Base-by-base conservation (phyloP, 2,113 vertebrate species). In the Chamaea fasciata region DNA sequence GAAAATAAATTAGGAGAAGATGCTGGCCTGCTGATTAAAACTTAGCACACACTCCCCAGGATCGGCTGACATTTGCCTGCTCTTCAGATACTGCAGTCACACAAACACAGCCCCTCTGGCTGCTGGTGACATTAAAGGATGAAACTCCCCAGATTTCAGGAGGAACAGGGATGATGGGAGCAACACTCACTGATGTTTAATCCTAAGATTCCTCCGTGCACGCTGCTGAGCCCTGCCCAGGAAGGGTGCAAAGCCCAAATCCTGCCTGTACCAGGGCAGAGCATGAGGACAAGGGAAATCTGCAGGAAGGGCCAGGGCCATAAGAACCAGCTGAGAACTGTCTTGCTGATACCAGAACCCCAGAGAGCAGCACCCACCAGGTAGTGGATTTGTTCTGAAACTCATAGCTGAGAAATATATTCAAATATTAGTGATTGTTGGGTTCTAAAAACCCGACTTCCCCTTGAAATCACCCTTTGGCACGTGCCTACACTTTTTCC, bases 131-230 rank as follows among this genome's bases (percentile, higher is more conserved):
- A 89, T 91, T 92, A 81, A 90, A 86, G 56, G 81, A 46, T 39
- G 41, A 73, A 64, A 39, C 11, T 82, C 22, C 44, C 21, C 30
- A 28, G 49, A n/a, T 91, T 89, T 92, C 46, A 79, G 62, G 50
- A 79, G 57, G 30, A 89, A 16, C 19, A 49, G 87, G 21, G 68
- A 62, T 1, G 8, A 35, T 31, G 56, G 84, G 47, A 64, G 22
- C 0, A 0, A 33, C 0, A 2, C n/a, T 65, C 4, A 11, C 7
- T 0, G 0, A 14, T 30, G 28, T 15, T 49, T 12, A 49, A 31
- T 23, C 67, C 35, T 9, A 21, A 63, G 27, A 42, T 53, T 85
- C 9, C 35, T 49, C 46, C 3, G 4, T 3, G 50, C 12, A 24
- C 0, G 0, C 22, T 17, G 9, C 65, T 59, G 39, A 90, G 44